Percentiles rank a stretch among this genome's conserved stretches.
These are phyloP conservation scores for Lepidurus arcticus DNA, from an alignment of 1,140 invertebrate species.

Conservation along the genomic window DNA sequence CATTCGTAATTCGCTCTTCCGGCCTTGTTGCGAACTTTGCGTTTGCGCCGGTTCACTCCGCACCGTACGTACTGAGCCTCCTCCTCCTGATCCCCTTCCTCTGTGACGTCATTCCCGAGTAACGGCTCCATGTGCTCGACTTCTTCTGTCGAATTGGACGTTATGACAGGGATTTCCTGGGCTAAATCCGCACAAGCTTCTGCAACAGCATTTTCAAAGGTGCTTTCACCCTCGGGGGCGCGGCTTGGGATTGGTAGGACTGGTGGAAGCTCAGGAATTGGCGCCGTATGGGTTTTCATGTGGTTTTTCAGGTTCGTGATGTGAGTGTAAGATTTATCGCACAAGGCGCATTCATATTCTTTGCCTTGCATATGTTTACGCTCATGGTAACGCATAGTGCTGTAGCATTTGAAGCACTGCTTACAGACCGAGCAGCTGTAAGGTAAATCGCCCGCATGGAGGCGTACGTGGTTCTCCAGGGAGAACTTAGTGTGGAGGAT, in stretches of 20 bases:
- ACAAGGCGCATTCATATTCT: background rate
- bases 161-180: background rate
- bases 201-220: background rate
- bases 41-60: background rate
- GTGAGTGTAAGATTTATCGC: background rate
- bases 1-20: conserved; percentile 12
- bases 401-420: conserved; percentile 6
- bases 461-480: background rate
- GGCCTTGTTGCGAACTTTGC: background rate
- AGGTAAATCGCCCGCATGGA: background rate
- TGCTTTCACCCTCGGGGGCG: background rate
- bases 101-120: background rate
- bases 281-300: background rate
- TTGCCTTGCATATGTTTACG: background rate
- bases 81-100: background rate
- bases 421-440: background rate
- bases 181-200: background rate
- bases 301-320: background rate
- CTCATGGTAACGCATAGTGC: conserved; percentile 13
- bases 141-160: background rate
- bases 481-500: background rate
- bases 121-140: background rate
- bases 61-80: background rate
- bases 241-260: background rate
- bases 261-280: background rate